These are phyloP conservation scores for Gallinago jamesoni DNA, from an alignment of 2,113 vertebrate species.

Conservation along the genomic window DNA sequence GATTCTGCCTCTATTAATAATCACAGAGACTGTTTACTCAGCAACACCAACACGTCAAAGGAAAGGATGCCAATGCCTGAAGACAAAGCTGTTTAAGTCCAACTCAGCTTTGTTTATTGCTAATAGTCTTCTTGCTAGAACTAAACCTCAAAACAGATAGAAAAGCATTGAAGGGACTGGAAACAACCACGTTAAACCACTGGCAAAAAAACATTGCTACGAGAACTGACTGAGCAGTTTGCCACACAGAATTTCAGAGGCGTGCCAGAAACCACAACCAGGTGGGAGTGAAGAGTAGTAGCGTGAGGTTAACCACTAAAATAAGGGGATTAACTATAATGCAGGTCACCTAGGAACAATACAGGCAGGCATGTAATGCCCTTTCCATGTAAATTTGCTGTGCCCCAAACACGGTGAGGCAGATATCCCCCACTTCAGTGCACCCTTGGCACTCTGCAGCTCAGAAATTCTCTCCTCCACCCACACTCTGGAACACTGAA, in stretches of 20 bases:
- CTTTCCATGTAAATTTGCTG: background rate
- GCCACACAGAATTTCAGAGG: background rate
- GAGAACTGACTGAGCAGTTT: background rate
- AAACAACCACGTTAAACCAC: background rate
- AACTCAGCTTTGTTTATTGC: background rate
- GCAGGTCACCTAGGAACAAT: background rate
- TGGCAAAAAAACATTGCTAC: background rate
- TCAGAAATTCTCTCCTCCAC: background rate
- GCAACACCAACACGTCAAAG: background rate
- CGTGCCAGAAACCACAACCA: background rate
- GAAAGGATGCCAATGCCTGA: background rate
- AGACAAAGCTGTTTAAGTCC: background rate
- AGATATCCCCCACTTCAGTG: background rate
- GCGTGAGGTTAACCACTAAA: background rate
- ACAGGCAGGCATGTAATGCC: background rate
- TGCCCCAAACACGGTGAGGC: rapidly evolving
- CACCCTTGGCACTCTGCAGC: background rate
- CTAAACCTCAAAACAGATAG: background rate
- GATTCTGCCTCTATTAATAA: background rate
- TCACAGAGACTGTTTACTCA: background rate
- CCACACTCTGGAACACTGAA: background rate
- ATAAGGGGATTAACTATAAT: background rate
- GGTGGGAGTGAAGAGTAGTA: background rate
- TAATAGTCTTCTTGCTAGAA: background rate
- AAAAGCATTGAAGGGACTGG: background rate